These are phyloP conservation scores for Rhipidura dahli DNA, from an alignment of 2,113 vertebrate genomes.

Conservation along the genomic window DNA sequence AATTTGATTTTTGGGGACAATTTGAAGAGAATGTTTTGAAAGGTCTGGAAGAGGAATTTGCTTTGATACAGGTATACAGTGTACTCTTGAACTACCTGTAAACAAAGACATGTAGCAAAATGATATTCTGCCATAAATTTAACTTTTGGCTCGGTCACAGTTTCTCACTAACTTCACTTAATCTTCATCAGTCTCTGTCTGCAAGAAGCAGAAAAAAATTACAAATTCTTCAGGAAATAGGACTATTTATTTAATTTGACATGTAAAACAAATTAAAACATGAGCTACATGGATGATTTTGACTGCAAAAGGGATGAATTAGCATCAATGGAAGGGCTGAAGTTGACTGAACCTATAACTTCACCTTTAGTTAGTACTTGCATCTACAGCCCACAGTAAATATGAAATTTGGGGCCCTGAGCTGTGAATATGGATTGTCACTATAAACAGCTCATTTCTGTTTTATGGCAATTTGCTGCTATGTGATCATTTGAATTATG, in stretches of 20 bases:
- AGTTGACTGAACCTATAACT: background rate
- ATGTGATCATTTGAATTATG: background rate
- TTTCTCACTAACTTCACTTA: background rate
- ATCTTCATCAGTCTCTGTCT: background rate
- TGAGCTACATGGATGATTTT: background rate
- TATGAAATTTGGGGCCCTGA: background rate
- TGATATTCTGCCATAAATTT: background rate
- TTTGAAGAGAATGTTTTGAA: conserved; percentile 85
- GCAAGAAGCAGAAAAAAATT: background rate
- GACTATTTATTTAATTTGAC: background rate
- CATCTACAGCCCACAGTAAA: background rate
- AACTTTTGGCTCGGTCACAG: background rate
- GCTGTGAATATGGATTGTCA: background rate
- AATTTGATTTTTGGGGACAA: conserved; percentile 94
- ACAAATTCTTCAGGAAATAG: background rate
- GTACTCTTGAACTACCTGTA: background rate
- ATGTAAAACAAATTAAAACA: background rate
- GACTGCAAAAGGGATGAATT: background rate
- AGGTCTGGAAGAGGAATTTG: conserved; percentile 80
- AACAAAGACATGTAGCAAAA: background rate
- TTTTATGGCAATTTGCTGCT: background rate
- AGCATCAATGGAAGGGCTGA: background rate
- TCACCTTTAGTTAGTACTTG: background rate
- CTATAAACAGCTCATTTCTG: background rate
- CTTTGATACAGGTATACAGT: conserved; percentile 79